Evolutionary conservation across 2,797 vertebrate genomes (phyloP).

Genomic region (Sebastes kiyomatsui): DNA sequence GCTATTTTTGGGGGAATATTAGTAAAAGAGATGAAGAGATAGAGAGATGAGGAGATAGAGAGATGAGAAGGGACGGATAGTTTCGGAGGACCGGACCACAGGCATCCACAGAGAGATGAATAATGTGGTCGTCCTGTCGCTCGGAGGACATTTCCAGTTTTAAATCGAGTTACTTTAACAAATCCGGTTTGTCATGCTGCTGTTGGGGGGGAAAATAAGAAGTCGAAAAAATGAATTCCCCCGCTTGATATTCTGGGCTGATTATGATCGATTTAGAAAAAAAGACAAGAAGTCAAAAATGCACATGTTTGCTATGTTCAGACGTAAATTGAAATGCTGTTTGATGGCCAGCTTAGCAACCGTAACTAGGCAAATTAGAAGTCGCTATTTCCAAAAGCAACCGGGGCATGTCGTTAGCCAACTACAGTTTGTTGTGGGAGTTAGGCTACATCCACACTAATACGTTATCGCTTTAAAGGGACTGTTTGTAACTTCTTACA

Average conservation of each 20-base stretch:
- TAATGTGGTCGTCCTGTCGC: background rate
- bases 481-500: no score
- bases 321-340: background rate
- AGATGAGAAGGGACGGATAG: background rate
- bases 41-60: background rate
- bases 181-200: background rate
- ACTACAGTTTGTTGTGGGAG: no score
- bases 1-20: constrained; percentile 37
- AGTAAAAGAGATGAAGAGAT: constrained; percentile 31
- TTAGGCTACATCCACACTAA: no score
- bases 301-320: background rate
- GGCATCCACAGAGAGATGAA: constrained; percentile 5
- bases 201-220: background rate
- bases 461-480: no score
- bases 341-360: background rate
- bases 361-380: no score
- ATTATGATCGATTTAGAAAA: background rate
- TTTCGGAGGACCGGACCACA: constrained; percentile 12
- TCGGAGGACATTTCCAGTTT: constrained; percentile 25
- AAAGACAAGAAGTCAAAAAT: background rate
- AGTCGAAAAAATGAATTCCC: background rate
- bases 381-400: no score
- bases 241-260: background rate
- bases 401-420: no score
- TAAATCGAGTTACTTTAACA: constrained; percentile 19